Base-by-base conservation (phyloP, 2,113 vertebrate genomes). In the Perca schrenkii region DNA sequence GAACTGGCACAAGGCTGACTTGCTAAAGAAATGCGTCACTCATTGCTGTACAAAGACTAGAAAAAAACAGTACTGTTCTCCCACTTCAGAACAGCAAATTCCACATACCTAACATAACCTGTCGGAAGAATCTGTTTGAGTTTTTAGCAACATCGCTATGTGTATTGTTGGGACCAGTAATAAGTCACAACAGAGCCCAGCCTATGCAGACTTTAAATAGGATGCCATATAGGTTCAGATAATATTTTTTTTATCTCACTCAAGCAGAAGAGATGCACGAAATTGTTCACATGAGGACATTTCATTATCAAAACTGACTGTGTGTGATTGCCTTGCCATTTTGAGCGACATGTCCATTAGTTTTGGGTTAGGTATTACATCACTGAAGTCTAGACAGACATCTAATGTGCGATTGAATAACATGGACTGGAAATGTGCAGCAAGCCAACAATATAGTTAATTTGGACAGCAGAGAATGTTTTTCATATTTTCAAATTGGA, bases 1-100 rank as follows among this genome's bases (percentile, higher is more conserved):
- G 85, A 73, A 56, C 86, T 65, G 74, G 58, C 84, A 87, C 31
- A 4, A 79, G 74, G 81, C 75, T 62, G 79, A 66, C 74, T 72
- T 7, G 36, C 77, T 70, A 28, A 62, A 77, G 50, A 70, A 61
- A 28, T 22, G 86, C 46, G 43, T 82, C 61, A 79, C 61, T 70
- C 68, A 7, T 14, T 0, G 25, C 69, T 15, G 14, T 60, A 21
- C 36, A 25, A 11, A 62, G 73, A 34, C 40, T 2, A 16, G 34
- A 69, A 15, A 64, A 6, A 63, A 64, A 62, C 58, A 77, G 75
- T 28, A 40, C 36, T 2, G 13, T 34, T 65, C 50, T 57, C 15
- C 21, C 40, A 56, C 46, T 58, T 8, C 58, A 19, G 34, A 72
- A n/a, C 4, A 5, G 47, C 15, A 52, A 53, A 56, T 28, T 68